Evolutionary conservation across 2,113 vertebrate genomes (phyloP).

Genomic region (Plotosus lineatus): DNA sequence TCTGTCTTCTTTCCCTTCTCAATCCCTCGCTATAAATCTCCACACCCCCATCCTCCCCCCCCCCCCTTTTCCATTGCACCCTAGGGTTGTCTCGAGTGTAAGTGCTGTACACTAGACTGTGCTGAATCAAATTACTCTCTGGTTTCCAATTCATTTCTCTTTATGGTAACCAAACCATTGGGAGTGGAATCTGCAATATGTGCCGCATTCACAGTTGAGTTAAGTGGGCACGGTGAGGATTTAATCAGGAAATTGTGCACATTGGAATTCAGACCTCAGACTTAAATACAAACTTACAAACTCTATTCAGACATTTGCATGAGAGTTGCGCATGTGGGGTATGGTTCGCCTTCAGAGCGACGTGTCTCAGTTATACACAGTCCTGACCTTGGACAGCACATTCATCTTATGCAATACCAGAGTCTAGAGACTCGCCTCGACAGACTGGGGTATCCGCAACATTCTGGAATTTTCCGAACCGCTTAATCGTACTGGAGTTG

Average conservation of each 20-base stretch:
- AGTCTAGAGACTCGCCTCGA: not conserved
- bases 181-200: slow-evolving; percentile 41
- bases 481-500: no score
- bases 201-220: not conserved
- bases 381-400: not conserved
- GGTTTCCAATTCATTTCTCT: slow-evolving; percentile 56
- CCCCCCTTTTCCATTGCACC: slow-evolving; percentile 15
- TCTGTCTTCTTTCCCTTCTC: not conserved
- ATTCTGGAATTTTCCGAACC: no score
- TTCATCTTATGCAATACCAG: not conserved
- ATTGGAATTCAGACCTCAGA: slow-evolving; percentile 2
- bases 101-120: slow-evolving; percentile 37
- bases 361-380: not conserved
- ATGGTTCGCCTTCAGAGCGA: not conserved
- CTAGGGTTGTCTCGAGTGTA: slow-evolving; percentile 32
- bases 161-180: slow-evolving; percentile 37
- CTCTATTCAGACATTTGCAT: not conserved
- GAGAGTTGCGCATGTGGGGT: not conserved
- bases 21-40: not conserved
- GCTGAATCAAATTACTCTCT: slow-evolving; percentile 50
- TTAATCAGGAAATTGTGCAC: slow-evolving; percentile 12
- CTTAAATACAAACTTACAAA: slow-evolving; percentile 5
- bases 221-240: not conserved
- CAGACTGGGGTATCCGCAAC: not conserved
- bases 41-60: not conserved